Evolutionary conservation across 92 coral and sea anemone species (phyloP), one percentile per base, ranked within the genome.

Genomic region (Pocillopora grandis): DNA sequence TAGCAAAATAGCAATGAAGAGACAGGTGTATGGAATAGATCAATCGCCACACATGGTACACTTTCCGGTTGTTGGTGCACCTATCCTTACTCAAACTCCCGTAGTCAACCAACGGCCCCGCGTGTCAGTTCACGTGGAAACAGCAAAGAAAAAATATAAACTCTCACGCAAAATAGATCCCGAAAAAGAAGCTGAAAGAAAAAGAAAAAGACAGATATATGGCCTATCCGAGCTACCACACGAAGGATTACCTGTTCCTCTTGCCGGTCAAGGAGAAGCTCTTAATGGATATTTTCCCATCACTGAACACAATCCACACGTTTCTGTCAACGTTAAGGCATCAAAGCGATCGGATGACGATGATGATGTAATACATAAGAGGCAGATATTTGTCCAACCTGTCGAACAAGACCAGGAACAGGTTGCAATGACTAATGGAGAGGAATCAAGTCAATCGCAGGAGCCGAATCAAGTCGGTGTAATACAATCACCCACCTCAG

Each of bases 61-160:
- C 23, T 8, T 61, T 12, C 80, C 87, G 42, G 37, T 79, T 73
- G 31, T 65, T 19, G 71, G 59, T 33, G 21, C 80, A 52, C 66
- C 83, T 59, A 68, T 57, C 12, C 18, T 59, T 67, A 58, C 88
- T 12, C 83, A 74, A 31, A 35, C 18, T 2, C 81, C 80, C 16
- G 31, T 42, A 9, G 23, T 5, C 15, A 12, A 3, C 8, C 65
- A 68, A 57, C 78, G 85, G 12, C 98, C 92, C 36, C 85, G 81
- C 12, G 98, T 94, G 23, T 77, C 85, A 66, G 94, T 94, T 31
- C 93, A 92, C 75, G 93, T 92, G 13, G 95, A 94, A 75, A 91
- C 95, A 59, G 88, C 90, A 19, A 92, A 92, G 71, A 81, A 79
- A 36, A 89, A 76, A 60, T 72, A 84, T 10, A 80, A 67, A 16